Conservation (phyloP, 2,797 vertebrate genomes). For the Adelosebastes latens region DNA sequence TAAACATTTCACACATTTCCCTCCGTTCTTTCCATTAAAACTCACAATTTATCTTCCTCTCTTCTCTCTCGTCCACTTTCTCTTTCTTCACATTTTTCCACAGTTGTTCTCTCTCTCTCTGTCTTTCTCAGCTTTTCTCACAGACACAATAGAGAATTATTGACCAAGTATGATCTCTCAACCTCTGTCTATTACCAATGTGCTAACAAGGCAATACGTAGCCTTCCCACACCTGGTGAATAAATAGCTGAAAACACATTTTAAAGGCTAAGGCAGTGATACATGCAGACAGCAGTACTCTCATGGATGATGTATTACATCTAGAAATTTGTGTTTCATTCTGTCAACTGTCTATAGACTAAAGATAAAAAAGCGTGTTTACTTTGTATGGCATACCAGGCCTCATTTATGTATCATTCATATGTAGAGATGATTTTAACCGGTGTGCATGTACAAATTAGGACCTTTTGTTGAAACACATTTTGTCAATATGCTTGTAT, state of each 20-base stretch:
- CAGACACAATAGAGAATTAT: slow-evolving; percentile 75
- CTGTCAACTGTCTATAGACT: neutral
- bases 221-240: slow-evolving; percentile 75
- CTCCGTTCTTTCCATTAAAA: neutral
- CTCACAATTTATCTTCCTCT: neutral
- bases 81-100: slow-evolving; percentile 9
- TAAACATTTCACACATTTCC: neutral
- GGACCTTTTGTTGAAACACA: neutral
- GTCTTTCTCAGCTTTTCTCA: slow-evolving; percentile 59
- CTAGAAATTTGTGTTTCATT: neutral
- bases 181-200: slow-evolving; percentile 81
- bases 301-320: slow-evolving; percentile 3
- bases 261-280: slow-evolving; percentile 32
- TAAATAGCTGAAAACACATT: slow-evolving; percentile 47
- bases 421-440: neutral
- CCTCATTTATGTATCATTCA: neutral
- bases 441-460: neutral
- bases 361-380: neutral
- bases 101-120: neutral
- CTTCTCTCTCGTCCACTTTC: neutral
- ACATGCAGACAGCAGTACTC: slow-evolving; percentile 17
- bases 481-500: neutral
- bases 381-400: neutral
- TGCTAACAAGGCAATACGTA: slow-evolving; percentile 85
- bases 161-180: slow-evolving; percentile 83